Base-by-base conservation (phyloP, 2,888 invertebrate species). In the Diachrysia chrysitis region DNA sequence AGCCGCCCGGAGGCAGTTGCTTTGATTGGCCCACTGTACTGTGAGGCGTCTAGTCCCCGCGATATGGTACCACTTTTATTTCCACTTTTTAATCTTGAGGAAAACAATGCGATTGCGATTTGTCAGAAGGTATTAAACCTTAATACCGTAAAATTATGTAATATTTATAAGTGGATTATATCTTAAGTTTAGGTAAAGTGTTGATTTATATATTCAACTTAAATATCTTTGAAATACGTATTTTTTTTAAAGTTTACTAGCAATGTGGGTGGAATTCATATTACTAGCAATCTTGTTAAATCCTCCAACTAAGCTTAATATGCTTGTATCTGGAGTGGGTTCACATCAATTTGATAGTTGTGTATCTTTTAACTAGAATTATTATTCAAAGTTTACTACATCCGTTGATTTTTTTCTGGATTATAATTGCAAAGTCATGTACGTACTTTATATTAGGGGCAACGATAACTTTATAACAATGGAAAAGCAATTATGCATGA, bases 1-100 rank as follows among this genome's bases (percentile, higher is more conserved):
- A 86, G 90, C 85, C 87, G 78, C 82, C 83, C 72, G 71, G 82
- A 84, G 87, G 87, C 88, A 83, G 84, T 82, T 77, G 79, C 78
- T 85, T 82, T 89, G 90, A 90, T 91, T 91, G 89, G 83, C 81
- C 81, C 83, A 74, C 80, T 74, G 73, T 71, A 73, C 80, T 64
- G 76, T 66, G 58, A 69, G 63, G 58, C 71, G 71, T 66, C 68
- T 66, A 73, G 66, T 60, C 76, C 63, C 54, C 71, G 60, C 58
- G 69, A 72, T 66, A 72, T 59, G 29, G 55, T 56, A 58, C 60
- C 55, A 48, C 42, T 76, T 69, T 72, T 81, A 73, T 73, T 67
- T 56, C 65, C 56, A 74, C 63, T 79, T 82, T 79, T 82, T 77
- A 77, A 82, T 81, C 75, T 73, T 35, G 63, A 60, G 58, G 35